phyloP scores from a whole-genome alignment of 35 echinoderm and acorn worm species.

The Heliocidaris tuberculata region DNA sequence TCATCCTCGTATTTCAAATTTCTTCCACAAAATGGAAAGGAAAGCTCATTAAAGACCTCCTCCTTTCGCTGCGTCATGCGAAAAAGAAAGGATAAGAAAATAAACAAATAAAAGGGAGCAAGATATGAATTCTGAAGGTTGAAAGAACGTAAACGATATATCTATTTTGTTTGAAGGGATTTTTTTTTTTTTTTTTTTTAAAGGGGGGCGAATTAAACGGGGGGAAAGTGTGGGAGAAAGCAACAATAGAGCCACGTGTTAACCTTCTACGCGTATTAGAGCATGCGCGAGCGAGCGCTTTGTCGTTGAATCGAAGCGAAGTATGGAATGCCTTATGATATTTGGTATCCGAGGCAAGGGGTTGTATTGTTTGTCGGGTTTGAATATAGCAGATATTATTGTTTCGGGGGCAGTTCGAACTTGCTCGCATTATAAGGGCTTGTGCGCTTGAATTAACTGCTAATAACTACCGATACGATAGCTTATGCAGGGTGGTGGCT shows the following conservation, averaged over 20 bases:
- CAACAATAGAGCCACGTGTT: neutral
- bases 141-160: neutral
- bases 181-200: neutral
- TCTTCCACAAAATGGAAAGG: neutral
- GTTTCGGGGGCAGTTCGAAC: neutral
- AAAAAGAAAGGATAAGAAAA: neutral
- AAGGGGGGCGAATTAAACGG: neutral
- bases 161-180: neutral
- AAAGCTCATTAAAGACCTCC: neutral
- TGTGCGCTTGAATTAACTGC: neutral
- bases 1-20: neutral
- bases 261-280: neutral
- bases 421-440: neutral
- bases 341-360: neutral
- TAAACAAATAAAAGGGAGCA: neutral
- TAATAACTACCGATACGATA: neutral
- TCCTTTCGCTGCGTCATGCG: neutral
- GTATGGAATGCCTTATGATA: neutral
- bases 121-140: neutral
- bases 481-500: neutral
- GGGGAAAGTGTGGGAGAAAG: neutral
- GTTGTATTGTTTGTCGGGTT: neutral
- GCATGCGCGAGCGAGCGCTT: constrained; percentile 5
- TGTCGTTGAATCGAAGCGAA: neutral
- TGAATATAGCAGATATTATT: neutral